Conservation (phyloP, 2,797 vertebrate species). For the Mycteria americana region DNA sequence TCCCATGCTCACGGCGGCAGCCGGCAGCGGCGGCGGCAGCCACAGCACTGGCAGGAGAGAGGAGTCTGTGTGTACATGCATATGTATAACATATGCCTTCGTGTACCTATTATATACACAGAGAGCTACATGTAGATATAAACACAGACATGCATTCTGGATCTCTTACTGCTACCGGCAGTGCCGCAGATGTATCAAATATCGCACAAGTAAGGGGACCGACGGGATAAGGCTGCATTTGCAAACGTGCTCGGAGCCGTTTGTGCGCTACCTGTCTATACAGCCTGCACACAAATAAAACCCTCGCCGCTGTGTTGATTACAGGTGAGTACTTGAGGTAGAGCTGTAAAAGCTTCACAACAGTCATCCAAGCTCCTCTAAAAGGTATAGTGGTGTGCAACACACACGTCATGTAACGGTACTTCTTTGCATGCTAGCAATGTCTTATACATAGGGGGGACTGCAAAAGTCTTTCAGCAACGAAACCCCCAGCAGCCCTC, state of each 20-base stretch:
- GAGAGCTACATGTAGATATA: background rate
- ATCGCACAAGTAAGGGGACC: background rate
- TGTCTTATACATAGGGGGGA: background rate
- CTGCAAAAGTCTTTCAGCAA: background rate
- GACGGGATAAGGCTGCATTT: background rate
- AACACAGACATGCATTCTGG: background rate
- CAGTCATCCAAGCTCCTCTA: background rate
- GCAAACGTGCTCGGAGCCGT: background rate
- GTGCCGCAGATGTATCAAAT: background rate
- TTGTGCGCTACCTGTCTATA: background rate
- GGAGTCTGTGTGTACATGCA: background rate
- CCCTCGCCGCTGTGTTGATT: background rate
- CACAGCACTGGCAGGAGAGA: slow-evolving; percentile 16
- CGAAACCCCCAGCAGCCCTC: background rate
- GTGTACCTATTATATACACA: background rate
- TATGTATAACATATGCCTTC: background rate
- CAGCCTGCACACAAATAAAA: background rate
- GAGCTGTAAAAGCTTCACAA: background rate
- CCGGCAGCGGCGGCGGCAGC: background rate
- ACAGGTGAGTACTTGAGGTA: background rate
- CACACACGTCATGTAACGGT: rapidly evolving
- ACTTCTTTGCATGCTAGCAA: background rate
- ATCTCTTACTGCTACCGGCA: background rate
- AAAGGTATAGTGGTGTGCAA: background rate
- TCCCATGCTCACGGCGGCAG: background rate